Conservation (phyloP, 2,888 invertebrate species). For the Tetragnatha montana region DNA sequence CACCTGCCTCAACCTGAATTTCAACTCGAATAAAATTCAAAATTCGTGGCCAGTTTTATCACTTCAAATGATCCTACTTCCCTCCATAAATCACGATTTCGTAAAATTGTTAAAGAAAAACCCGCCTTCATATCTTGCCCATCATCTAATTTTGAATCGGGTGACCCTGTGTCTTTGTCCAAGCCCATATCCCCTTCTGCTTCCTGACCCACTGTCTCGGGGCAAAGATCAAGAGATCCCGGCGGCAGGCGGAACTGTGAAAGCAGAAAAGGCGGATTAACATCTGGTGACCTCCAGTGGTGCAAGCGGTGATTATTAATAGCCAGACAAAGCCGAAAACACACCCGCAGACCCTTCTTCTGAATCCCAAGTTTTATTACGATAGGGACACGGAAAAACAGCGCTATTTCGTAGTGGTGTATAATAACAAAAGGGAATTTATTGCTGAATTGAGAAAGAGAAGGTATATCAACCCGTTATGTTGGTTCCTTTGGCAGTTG, state of each 20-base stretch:
- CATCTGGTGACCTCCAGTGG: constrained; percentile 63
- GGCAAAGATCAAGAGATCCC: not conserved
- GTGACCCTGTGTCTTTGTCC: not conserved
- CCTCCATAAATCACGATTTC: not conserved
- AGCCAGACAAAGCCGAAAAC: constrained; percentile 32
- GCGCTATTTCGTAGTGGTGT: not conserved
- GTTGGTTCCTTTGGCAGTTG: no score
- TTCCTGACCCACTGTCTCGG: not conserved
- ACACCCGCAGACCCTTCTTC: not conserved
- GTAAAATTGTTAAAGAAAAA: not conserved
- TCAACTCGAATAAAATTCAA: no score
- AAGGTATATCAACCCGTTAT: no score
- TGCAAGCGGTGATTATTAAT: constrained; percentile 60
- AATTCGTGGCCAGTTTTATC: not conserved
- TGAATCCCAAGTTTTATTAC: not conserved
- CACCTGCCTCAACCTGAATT: no score
- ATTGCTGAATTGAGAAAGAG: not conserved
- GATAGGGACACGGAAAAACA: not conserved
- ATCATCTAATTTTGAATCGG: not conserved
- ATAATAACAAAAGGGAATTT: not conserved
- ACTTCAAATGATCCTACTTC: not conserved
- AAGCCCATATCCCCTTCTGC: not conserved
- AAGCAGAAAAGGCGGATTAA: constrained; percentile 29
- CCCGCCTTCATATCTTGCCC: not conserved
- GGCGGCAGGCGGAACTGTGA: not conserved